phyloP scores from a whole-genome alignment of 2,888 invertebrate genomes.

The Aporophyla lueneburgensis region DNA sequence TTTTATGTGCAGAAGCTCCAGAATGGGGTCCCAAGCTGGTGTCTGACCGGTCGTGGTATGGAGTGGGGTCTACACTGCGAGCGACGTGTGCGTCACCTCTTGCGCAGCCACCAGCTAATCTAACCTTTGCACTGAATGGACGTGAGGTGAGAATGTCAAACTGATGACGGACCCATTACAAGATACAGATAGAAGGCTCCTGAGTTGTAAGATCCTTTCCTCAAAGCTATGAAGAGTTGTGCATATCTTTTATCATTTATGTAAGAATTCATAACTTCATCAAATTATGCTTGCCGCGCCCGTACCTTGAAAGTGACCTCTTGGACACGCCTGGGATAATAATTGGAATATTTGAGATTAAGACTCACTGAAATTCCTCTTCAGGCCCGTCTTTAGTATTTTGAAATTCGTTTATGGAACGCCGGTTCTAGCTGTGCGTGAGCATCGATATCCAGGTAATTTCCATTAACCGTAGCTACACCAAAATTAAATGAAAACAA shows the following conservation, averaged over 20 bases:
- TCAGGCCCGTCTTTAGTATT: background rate
- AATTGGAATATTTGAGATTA: background rate
- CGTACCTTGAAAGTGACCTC: background rate
- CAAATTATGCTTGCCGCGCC: too few species aligned
- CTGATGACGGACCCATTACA: background rate
- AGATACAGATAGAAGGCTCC: background rate
- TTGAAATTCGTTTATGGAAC: background rate
- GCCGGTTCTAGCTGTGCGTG: background rate
- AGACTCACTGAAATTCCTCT: background rate
- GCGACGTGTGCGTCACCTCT: slow-evolving; percentile 93
- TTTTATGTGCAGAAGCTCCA: slow-evolving; percentile 90
- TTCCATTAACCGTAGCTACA: background rate
- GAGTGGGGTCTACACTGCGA: slow-evolving; percentile 92
- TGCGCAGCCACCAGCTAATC: slow-evolving; percentile 92
- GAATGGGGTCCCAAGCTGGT: slow-evolving; percentile 92
- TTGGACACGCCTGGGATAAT: background rate
- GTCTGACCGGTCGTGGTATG: slow-evolving; percentile 93
- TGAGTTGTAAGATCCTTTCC: background rate
- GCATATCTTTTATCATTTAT: background rate
- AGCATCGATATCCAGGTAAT: slow-evolving; percentile 1
- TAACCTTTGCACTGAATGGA: slow-evolving; percentile 93
- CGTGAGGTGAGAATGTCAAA: slow-evolving; percentile 83
- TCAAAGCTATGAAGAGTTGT: background rate
- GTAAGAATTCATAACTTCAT: background rate
- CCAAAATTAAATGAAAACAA: slow-evolving; percentile 38